phyloP scores from a whole-genome alignment of 2,113 vertebrate species.

The Melospiza georgiana region DNA sequence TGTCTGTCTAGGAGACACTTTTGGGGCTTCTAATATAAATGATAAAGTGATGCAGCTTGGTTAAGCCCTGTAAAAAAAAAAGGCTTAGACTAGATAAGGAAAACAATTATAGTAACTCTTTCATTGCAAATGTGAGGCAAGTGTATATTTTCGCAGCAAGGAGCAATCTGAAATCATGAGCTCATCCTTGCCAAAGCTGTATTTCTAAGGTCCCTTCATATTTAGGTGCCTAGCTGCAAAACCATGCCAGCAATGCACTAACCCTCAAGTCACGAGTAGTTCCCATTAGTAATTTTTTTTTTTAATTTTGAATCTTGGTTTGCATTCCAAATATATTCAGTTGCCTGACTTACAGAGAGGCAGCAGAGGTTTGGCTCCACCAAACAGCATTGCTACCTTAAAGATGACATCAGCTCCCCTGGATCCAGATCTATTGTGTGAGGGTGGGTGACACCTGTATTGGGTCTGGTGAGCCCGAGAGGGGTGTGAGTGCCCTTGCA shows the following conservation, averaged over 20 bases:
- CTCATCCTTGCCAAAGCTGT: background rate
- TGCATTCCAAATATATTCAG: background rate
- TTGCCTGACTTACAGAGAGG: background rate
- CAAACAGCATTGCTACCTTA: background rate
- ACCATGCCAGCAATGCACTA: background rate
- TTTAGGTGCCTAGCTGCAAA: background rate
- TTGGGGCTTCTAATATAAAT: background rate
- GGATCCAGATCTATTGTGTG: background rate
- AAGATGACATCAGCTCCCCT: background rate
- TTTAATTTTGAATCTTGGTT: background rate
- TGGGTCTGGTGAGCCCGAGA: fast-evolving
- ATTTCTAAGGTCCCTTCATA: background rate
- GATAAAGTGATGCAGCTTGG: background rate
- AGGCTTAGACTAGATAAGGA: background rate
- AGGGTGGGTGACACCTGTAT: fast-evolving
- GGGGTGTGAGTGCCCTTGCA: background rate
- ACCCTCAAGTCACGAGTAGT: background rate
- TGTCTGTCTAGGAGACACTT: background rate
- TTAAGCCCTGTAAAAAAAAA: background rate
- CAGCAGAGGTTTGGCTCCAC: background rate
- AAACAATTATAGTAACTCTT: background rate
- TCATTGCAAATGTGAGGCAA: background rate
- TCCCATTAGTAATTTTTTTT: background rate
- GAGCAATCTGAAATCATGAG: background rate
- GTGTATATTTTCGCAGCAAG: background rate